Conservation (phyloP, 2,888 invertebrate genomes). For the Xanthostigma xanthostigma region DNA sequence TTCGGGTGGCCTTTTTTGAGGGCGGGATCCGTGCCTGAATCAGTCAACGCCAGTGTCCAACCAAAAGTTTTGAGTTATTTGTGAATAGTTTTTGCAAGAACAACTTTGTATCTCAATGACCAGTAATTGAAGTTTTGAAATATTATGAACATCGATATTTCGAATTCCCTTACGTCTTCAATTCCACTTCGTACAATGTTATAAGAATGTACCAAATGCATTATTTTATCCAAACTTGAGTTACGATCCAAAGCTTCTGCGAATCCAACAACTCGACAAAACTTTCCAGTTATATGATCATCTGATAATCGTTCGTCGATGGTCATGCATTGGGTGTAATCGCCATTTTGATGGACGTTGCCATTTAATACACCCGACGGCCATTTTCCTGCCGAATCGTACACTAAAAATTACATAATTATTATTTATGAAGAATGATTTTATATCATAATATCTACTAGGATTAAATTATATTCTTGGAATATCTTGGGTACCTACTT, state of each 20-base stretch:
- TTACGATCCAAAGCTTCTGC: background rate
- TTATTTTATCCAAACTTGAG: background rate
- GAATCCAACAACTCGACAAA: background rate
- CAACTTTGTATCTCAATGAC: too few relatives aligned
- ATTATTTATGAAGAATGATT: too few relatives aligned
- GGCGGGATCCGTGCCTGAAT: too few relatives aligned
- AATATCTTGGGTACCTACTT: background rate
- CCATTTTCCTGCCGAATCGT: slow-evolving; percentile 6
- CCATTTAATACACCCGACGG: slow-evolving; percentile 7
- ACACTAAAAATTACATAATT: slow-evolving; percentile 1
- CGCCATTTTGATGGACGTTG: slow-evolving; percentile 6
- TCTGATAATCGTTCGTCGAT: background rate
- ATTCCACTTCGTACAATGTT: slow-evolving; percentile 2
- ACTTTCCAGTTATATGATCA: background rate
- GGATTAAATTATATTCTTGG: too few relatives aligned
- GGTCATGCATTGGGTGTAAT: slow-evolving; percentile 5
- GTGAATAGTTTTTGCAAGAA: too few relatives aligned
- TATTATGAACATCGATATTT: too few relatives aligned
- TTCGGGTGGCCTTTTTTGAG: too few relatives aligned
- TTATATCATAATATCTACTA: too few relatives aligned
- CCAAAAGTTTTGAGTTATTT: too few relatives aligned
- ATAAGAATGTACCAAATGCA: slow-evolving; percentile 5
- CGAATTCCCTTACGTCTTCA: slow-evolving; percentile 6
- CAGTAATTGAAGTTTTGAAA: too few relatives aligned
- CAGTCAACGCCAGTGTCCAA: too few relatives aligned